Percentiles rank a stretch among this genome's conserved stretches.
Conservation (phyloP, 1,140 invertebrate species). For the Helicoverpa zea region DNA sequence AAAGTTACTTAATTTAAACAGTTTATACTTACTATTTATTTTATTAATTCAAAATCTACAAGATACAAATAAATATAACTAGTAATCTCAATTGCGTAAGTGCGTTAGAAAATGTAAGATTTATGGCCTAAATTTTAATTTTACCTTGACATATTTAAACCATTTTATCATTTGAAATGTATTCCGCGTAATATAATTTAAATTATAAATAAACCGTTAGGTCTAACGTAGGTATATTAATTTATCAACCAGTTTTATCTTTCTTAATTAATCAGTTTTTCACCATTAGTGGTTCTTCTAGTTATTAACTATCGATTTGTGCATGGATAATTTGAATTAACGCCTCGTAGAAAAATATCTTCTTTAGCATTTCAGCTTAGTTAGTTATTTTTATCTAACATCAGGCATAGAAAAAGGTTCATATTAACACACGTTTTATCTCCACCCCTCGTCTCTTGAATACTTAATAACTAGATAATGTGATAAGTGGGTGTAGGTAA, state of each 20-base stretch:
- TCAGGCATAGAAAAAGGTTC: no score
- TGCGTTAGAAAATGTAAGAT: background rate
- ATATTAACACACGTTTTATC: no score
- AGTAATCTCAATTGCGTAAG: background rate
- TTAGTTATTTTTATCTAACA: no score
- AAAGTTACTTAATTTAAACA: no score
- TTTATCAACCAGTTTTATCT: constrained; percentile 23
- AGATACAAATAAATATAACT: background rate
- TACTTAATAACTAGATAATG: no score
- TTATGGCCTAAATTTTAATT: background rate
- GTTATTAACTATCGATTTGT: constrained; percentile 26
- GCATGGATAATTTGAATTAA: constrained; percentile 8
- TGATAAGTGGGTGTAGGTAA: no score
- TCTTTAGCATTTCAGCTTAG: no score
- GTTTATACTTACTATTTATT: no score
- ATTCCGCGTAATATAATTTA: constrained; percentile 11
- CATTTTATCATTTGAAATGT: constrained; percentile 11
- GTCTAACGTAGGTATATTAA: background rate
- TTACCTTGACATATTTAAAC: constrained; percentile 11
- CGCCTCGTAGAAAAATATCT: no score
- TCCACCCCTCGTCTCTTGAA: no score
- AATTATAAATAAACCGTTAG: background rate
- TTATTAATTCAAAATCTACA: no score
- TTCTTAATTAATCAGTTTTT: constrained; percentile 33
- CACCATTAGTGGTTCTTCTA: constrained; percentile 11